phyloP scores from a whole-genome alignment of 2,888 invertebrate species.

The Suillia variegata region DNA sequence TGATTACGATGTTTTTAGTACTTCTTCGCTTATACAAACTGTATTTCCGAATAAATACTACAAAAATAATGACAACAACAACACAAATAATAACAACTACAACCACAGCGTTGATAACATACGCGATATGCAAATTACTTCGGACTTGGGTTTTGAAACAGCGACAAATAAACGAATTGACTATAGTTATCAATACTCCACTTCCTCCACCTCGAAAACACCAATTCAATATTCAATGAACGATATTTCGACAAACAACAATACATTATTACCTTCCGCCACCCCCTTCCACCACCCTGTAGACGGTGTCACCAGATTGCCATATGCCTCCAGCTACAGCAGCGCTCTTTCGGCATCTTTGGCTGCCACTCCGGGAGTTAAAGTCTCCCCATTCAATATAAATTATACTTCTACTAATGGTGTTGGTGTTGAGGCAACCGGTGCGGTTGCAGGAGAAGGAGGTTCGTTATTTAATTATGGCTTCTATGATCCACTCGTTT shows the following conservation, averaged over 20 bases:
- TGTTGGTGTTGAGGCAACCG: not conserved
- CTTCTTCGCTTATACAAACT: slow-evolving; percentile 31
- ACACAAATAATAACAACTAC: slow-evolving; percentile 20
- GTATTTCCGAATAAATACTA: slow-evolving; percentile 13
- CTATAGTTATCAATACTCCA: slow-evolving; percentile 16
- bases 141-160: slow-evolving; percentile 17
- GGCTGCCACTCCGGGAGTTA: slow-evolving; percentile 52
- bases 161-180: slow-evolving; percentile 3
- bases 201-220: slow-evolving; percentile 26
- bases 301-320: too few relatives aligned
- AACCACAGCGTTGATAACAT: slow-evolving; percentile 43
- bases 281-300: slow-evolving; percentile 19
- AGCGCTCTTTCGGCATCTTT: slow-evolving; percentile 48
- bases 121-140: slow-evolving; percentile 42
- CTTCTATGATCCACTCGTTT: slow-evolving; percentile 27
- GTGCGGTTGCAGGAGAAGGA: not conserved
- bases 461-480: slow-evolving; percentile 35
- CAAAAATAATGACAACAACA: slow-evolving; percentile 27
- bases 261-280: slow-evolving; percentile 22
- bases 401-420: slow-evolving; percentile 9
- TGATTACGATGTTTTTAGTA: slow-evolving; percentile 34
- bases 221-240: slow-evolving; percentile 26
- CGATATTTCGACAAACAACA: slow-evolving; percentile 26
- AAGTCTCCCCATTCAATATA: slow-evolving; percentile 31
- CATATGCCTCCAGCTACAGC: slow-evolving; percentile 42